Evolutionary conservation across 2,113 vertebrate species (phyloP), one percentile per base, ranked within the genome.

Genomic region (Colinus virginianus): DNA sequence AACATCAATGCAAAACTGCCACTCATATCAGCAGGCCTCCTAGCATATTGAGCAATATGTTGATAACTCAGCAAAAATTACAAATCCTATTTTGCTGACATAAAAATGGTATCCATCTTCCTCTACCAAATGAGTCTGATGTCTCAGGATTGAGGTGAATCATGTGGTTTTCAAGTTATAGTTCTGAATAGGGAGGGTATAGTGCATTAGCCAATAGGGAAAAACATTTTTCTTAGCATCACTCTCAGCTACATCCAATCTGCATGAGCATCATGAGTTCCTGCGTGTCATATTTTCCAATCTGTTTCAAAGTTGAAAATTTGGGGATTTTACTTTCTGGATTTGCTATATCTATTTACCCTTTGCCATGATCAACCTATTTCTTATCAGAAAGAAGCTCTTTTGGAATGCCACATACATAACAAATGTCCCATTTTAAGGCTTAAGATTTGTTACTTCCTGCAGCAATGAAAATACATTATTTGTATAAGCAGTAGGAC

Each of bases 401-500:
- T 68, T 59, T 70, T 0, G 63, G 34, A 74, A 56, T 45, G 11
- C n/a, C 32, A 62, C 3, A 18, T 34, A 70, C 26, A 8, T 53
- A 84, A 74, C 22, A 48, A 64, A 89, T 7, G 19, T 81, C n/a
- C 5, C 28, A 80, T 83, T 91, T 63, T 87, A 66, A 87, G 82
- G 36, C 53, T 72, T 69, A 67, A 84, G 67, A 67, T 26, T 34
- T 43, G 15, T 15, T 85, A 76, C 83, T 94, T 90, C 30, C 17
- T 79, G 40, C 13, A 61, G 55, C 2, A 8, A 69, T 86, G 64
- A 90, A 94, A 95, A 80, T 19, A 34, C 17, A 26, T 87, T 93
- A 93, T 77, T 91, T 88, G 55, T 78, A 82, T 83, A 91, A 93
- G 75, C 25, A 70, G 80, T 94, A 95, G 67, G 56, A 93, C 32